phyloP scores from a whole-genome alignment of 2,888 invertebrate species.

The Cosmopolites sordidus region DNA sequence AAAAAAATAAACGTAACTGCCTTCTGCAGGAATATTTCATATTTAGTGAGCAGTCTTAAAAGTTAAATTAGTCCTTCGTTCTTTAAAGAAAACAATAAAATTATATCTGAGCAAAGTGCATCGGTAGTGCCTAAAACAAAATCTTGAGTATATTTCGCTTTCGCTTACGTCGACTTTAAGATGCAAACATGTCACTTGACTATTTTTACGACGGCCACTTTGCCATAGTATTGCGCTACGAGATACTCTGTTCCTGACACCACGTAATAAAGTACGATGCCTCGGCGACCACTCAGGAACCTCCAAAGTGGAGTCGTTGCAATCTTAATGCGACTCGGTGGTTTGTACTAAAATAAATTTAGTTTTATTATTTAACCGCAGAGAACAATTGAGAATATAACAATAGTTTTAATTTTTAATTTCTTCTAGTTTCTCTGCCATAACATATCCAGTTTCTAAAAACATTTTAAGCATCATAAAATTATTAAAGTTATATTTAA shows the following conservation, averaged over 20 bases:
- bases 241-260: not conserved
- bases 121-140: not conserved
- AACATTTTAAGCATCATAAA: too few species aligned
- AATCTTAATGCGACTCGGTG: not conserved
- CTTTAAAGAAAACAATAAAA: not conserved
- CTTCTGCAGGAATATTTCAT: too few species aligned
- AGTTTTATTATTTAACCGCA: too few species aligned
- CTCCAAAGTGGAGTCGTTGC: not conserved
- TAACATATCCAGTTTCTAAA: too few species aligned
- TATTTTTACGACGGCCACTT: not conserved
- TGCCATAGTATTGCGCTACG: not conserved
- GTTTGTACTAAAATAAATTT: too few species aligned
- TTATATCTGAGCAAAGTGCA: not conserved
- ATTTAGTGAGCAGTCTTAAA: too few species aligned
- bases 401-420: too few species aligned
- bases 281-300: not conserved
- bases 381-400: too few species aligned
- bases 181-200: not conserved
- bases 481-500: too few species aligned
- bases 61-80: not conserved
- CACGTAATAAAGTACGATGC: not conserved
- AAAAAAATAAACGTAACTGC: too few species aligned
- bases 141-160: not conserved
- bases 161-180: not conserved
- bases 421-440: too few species aligned